Evolutionary conservation across 1,140 invertebrate species (phyloP).

Genomic region (Thaumetopoea pityocampa): DNA sequence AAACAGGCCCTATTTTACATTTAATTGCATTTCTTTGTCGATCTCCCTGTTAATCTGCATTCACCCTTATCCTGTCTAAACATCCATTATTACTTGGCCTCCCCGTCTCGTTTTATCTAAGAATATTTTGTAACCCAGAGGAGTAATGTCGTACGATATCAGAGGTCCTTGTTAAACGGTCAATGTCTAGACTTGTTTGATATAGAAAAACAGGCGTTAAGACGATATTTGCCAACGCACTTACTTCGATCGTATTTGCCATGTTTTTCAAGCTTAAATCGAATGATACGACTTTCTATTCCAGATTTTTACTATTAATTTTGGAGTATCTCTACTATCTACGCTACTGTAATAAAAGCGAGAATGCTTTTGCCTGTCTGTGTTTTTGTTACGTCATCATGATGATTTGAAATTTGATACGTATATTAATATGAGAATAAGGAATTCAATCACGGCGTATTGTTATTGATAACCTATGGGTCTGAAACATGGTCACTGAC

Average conservation of each 20-base stretch:
- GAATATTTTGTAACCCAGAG: background rate
- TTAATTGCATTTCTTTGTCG: constrained; percentile 75
- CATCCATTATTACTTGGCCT: constrained; percentile 18
- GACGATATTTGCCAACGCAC: constrained; percentile 63
- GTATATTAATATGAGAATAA: too few species aligned
- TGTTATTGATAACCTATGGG: too few species aligned
- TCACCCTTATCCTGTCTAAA: constrained; percentile 55
- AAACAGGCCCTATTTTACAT: constrained; percentile 72
- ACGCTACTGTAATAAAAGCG: too few species aligned
- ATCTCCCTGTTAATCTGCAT: constrained; percentile 70
- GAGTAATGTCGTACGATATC: background rate
- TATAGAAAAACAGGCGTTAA: constrained; percentile 57
- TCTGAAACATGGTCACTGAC: too few species aligned
- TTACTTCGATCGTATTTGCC: constrained; percentile 53
- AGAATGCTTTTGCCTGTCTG: too few species aligned
- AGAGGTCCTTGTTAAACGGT: constrained; percentile 33
- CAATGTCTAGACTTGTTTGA: constrained; percentile 58
- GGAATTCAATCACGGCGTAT: too few species aligned
- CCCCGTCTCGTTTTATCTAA: background rate
- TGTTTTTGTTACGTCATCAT: too few species aligned
- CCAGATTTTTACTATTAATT: too few species aligned
- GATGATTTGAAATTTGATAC: too few species aligned
- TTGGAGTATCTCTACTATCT: too few species aligned
- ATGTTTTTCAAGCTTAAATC: constrained; percentile 20
- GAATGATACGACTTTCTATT: background rate